phyloP scores from a whole-genome alignment of 92 coral and sea anemone species.

The Siderastrea radians region DNA sequence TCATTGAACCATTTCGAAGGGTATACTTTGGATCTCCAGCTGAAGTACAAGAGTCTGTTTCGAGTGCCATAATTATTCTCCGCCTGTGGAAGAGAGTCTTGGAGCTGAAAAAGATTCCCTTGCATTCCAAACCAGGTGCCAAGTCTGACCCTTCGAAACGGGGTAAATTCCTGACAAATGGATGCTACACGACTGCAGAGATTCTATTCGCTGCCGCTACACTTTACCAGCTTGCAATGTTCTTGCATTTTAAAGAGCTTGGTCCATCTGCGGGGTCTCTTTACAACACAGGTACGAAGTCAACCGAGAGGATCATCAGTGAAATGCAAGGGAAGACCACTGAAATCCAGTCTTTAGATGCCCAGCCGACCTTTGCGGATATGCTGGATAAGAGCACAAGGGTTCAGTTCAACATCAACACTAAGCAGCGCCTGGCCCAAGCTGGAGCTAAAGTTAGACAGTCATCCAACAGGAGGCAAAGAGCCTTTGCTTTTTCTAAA shows the following conservation, averaged over 20 bases:
- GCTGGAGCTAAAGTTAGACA: slow-evolving; percentile 44
- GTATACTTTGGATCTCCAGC: slow-evolving; percentile 30
- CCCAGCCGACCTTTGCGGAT: slow-evolving; percentile 48
- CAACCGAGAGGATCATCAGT: slow-evolving; percentile 48
- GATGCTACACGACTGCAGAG: slow-evolving; percentile 51
- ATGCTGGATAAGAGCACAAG: slow-evolving; percentile 38
- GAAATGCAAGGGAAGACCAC: slow-evolving; percentile 56
- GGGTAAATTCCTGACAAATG: slow-evolving; percentile 42
- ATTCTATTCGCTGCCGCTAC: slow-evolving; percentile 63
- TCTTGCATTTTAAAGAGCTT: slow-evolving; percentile 41
- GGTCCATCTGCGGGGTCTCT: slow-evolving; percentile 46
- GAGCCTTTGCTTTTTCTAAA: slow-evolving; percentile 27
- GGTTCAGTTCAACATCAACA: slow-evolving; percentile 49
- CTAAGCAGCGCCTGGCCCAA: slow-evolving; percentile 28
- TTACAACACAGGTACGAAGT: slow-evolving; percentile 34
- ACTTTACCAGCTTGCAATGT: slow-evolving; percentile 54
- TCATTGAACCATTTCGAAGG: slow-evolving; percentile 41
- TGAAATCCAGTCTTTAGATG: slow-evolving; percentile 41
- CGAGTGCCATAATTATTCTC: slow-evolving; percentile 53
- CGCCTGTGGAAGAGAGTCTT: slow-evolving; percentile 47
- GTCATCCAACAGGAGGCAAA: slow-evolving; percentile 22
- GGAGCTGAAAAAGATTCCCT: slow-evolving; percentile 27
- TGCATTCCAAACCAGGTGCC: slow-evolving; percentile 38
- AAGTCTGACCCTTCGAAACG: slow-evolving; percentile 28
- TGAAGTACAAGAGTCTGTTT: slow-evolving; percentile 38